Evolutionary conservation across 1,140 invertebrate genomes (phyloP), one percentile per base, ranked within the genome.

Genomic region (Cotesia chilonis): DNA sequence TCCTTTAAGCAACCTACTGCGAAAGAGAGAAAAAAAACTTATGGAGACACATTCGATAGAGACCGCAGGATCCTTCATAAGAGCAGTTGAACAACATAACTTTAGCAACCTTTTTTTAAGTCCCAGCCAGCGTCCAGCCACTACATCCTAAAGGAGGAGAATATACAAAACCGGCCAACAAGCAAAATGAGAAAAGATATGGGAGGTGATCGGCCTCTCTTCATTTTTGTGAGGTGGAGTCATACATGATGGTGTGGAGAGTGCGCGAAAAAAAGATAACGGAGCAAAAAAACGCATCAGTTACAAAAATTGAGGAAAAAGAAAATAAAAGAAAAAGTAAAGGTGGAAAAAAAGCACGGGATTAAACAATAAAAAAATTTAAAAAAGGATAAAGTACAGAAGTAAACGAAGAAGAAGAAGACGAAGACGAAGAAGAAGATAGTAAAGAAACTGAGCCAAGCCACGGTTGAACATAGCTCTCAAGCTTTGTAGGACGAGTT

Each of bases 131-230:
- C 28, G 28, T 28, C 60, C 37, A 9, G n/a, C 28, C 60, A 37
- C 61, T 60, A 47, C 35, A 38, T 47, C 20, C 41, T 14, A 14
- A 37, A 61, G 59, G 65, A 6, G 20, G 14, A 55, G 17, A 55
- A 51, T 35, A 41, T 35, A 60, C 41, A 47, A 47, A 47, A 47
- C 41, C 41, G 41, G 41, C 20, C 36, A 82, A 84, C 83, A 82
- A 80, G 82, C 74, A 79, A 80, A 84, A 84, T 84, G 85, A 83
- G 81, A 85, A 81, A 78, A 87, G 84, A 85, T 87, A 85, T 82
- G 81, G 78, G 80, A 85, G 85, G 85, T 86, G 84, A 87, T 87
- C 83, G 83, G 83, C 84, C 84, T 87, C 79, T 79, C 79, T 78
- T 78, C 75, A 71, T 71, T 71, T 73, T 74, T 71, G 72, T 74